A percentile compares a stretch with the other conserved stretches of the same genome.
Conservation (phyloP, 1,140 invertebrate species). For the Drosophila mayri region DNA sequence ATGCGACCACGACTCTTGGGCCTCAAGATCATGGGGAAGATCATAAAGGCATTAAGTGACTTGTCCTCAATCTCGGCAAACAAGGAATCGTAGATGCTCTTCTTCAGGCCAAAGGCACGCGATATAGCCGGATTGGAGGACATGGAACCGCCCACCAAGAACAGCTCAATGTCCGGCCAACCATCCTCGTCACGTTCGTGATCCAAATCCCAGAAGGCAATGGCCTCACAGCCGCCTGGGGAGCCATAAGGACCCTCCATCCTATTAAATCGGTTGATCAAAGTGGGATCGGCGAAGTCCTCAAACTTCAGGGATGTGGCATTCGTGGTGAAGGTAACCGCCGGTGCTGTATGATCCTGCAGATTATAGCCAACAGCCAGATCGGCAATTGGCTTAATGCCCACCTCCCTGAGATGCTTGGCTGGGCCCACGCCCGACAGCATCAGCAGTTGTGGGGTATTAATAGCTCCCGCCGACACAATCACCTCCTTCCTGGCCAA, state of each 20-base stretch:
- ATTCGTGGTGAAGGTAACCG: slow-evolving; percentile 89
- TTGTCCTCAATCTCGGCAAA: slow-evolving; percentile 86
- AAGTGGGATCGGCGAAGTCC: slow-evolving; percentile 69
- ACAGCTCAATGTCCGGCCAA: slow-evolving; percentile 91
- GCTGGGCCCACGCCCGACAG: slow-evolving; percentile 92
- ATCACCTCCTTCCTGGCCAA: slow-evolving; percentile 90
- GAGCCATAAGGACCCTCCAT: slow-evolving; percentile 90
- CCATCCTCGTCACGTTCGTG: slow-evolving; percentile 87
- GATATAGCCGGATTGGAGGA: slow-evolving; percentile 86
- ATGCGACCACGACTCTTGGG: slow-evolving; percentile 91
- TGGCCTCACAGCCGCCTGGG: slow-evolving; percentile 92
- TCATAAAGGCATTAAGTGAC: slow-evolving; percentile 86
- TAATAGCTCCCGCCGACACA: slow-evolving; percentile 90
- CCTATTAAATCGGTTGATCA: slow-evolving; percentile 74
- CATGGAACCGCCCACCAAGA: slow-evolving; percentile 87
- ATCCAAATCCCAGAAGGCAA: slow-evolving; percentile 91
- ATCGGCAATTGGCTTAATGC: slow-evolving; percentile 89
- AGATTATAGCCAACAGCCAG: slow-evolving; percentile 91
- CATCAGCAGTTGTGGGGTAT: slow-evolving; percentile 92
- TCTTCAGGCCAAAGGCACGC: slow-evolving; percentile 87
- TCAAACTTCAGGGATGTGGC: slow-evolving; percentile 84
- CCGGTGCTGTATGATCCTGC: slow-evolving; percentile 91
- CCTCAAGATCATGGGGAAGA: slow-evolving; percentile 90
- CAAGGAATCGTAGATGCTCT: slow-evolving; percentile 86
- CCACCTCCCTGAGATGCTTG: slow-evolving; percentile 87